Base-by-base conservation (phyloP, 2,888 invertebrate species). In the Hybos culiciformis region DNA sequence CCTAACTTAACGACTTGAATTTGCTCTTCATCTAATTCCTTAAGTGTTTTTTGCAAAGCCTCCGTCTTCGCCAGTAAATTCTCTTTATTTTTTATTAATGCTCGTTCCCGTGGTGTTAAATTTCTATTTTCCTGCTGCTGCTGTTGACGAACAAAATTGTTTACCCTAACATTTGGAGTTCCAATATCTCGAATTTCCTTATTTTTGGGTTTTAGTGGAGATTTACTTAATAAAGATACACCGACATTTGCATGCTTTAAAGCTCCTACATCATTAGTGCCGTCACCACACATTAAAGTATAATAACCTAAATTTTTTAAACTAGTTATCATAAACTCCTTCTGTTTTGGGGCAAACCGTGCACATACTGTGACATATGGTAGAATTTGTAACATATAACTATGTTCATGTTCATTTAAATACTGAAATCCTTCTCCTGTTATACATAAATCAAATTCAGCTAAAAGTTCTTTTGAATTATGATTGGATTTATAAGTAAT, bases 211-310 rank as follows among this genome's bases (percentile, higher is more conserved):
- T 70, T 70, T 56, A 79, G 79, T 1, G 87, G 83, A 0, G 83
- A 83, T 63, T 84, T 85, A 5, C 91, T 80, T 37, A 93, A 66
- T 54, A 93, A 81, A 0, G 93, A 92, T 15, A 93, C 92, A 37
- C 92, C 92, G n/a, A 78, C 94, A 68, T 98, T 84, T 24, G 98
- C 94, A 68, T 99, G 98, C 68, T 98, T 99, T 39, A 99, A 69
- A 5, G 94, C 94, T 15, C 98, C 98, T 11, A 99, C 98, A 68
- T 99, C 98, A 63, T 99, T 99, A 2, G 99, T 99, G 42, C 99
- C 99, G 69, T 99, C 99, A 3, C 99, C 98, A 61, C 98, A 99
- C 99, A 99, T 99, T 3, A 99, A 71, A 0, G 96, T 93, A 4
- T 78, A 77, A 58, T 78, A 90, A 5, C 98, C 98, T 2, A 63